Base-by-base conservation (phyloP, 2,888 invertebrate species). In the Cephus pygmeus region DNA sequence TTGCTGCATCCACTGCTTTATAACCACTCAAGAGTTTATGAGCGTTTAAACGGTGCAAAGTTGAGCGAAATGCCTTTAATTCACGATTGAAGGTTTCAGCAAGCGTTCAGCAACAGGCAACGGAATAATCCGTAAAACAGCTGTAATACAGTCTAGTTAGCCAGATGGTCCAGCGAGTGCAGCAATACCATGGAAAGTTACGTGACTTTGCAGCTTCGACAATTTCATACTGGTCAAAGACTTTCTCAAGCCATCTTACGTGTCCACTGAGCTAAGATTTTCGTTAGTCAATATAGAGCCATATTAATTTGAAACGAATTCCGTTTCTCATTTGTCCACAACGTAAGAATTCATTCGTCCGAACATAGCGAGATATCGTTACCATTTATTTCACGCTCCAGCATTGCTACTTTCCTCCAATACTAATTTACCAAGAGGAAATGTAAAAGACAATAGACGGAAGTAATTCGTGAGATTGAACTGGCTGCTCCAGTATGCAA, bases 21-120 rank as follows among this genome's bases (percentile, higher is more conserved):
- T 84, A 79, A 79, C 77, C 75, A 78, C 80, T 85, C 79, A 82
- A 83, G 56, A 74, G 69, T 84, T 85, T 85, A 85, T 80, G 83
- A 81, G 76, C 80, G 73, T 79, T 82, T 81, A 34, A 83, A 76
- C 56, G 23, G 23, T 56, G 56, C 9, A 56, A 56, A 56, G 23
- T 23, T 56, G 56, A 56, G 23, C 56, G 9, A 56, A 56, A 56
- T 56, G 2, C 56, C 56, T 56, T 23, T 56, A 23, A 40, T 56
- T 56, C 56, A 6, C 56, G 23, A 56, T 56, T 23, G 56, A 56
- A 23, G 15, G 56, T 56, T 56, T 56, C 56, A 23, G 23, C 56
- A 56, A 40, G 56, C 56, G 23, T 56, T 56, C 9, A 56, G 56
- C 56, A 56, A 56, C 56, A 56, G 56, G 56, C 56, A 56, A 6